Percentiles rank a stretch among this genome's conserved stretches.
Conservation (phyloP, 2,797 vertebrate genomes). For the Chrosomus eos region DNA sequence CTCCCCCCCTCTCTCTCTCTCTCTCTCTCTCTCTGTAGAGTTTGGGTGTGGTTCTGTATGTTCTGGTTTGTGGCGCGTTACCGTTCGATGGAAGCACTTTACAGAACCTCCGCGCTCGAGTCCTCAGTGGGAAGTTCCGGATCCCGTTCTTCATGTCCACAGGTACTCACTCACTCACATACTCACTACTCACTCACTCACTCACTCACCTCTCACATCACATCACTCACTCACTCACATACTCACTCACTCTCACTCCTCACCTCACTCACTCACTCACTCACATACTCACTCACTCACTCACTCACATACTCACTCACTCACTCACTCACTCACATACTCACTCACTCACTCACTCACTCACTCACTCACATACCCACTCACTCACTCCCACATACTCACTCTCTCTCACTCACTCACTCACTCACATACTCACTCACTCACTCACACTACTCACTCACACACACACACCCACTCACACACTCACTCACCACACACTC, state of each 20-base stretch:
- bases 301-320: too few species aligned
- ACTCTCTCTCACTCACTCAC: too few species aligned
- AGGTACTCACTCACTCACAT: constrained; percentile 70
- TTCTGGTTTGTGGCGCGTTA: constrained; percentile 94
- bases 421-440: too few species aligned
- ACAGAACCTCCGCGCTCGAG: constrained; percentile 94
- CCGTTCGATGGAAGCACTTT: constrained; percentile 98
- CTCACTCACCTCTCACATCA: too few species aligned
- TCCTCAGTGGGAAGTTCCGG: constrained; percentile 96
- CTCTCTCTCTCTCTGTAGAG: constrained; percentile 77
- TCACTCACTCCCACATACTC: too few species aligned
- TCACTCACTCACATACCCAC: too few species aligned
- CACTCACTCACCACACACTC: too few species aligned
- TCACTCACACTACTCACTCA: constrained; percentile 68
- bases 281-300: too few species aligned
- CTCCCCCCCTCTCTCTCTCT: not conserved
- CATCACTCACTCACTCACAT: not conserved
- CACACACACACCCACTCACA: too few species aligned
- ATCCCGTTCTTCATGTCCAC: constrained; percentile 99
- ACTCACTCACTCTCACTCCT: not conserved
- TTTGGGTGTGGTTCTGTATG: constrained; percentile 95
- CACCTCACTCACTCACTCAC: too few species aligned
- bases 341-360: fast-evolving
- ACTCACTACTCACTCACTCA: too few species aligned
- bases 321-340: too few species aligned